Evolutionary conservation across 2,797 vertebrate genomes (phyloP).

Genomic region (Rhabdomys pumilio): DNA sequence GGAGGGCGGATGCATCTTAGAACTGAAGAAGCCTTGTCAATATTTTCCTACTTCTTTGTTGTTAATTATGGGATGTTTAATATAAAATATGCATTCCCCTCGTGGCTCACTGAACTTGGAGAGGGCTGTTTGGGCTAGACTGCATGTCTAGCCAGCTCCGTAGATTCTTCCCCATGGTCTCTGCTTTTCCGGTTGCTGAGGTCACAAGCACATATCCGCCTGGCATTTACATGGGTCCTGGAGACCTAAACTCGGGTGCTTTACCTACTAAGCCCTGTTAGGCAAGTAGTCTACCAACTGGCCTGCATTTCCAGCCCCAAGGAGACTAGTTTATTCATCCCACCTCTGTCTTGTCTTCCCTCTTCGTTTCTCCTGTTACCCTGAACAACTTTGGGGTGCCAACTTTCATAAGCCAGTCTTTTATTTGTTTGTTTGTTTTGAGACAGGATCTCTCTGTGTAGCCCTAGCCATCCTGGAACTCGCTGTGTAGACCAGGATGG

Average conservation of each 20-base stretch:
- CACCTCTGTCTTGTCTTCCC: conserved; percentile 23
- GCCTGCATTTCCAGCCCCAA: not conserved
- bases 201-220: not conserved
- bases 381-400: not conserved
- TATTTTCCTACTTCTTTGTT: not conserved
- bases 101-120: not conserved
- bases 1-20: not conserved
- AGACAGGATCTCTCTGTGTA: not conserved
- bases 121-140: not conserved
- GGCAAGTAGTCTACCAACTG: not conserved
- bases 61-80: conserved; percentile 15
- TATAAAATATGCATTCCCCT: not conserved
- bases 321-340: not conserved
- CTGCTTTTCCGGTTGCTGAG: too few relatives aligned
- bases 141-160: not conserved
- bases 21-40: not conserved
- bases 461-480: not conserved
- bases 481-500: not conserved
- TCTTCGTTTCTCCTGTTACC: not conserved
- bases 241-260: not conserved
- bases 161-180: too few relatives aligned
- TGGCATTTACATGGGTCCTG: not conserved
- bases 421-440: not conserved
- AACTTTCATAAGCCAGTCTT: not conserved
- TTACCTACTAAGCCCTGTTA: not conserved